These are phyloP conservation scores for Pantala flavescens DNA, from an alignment of 1,140 invertebrate genomes.

Conservation along the genomic window DNA sequence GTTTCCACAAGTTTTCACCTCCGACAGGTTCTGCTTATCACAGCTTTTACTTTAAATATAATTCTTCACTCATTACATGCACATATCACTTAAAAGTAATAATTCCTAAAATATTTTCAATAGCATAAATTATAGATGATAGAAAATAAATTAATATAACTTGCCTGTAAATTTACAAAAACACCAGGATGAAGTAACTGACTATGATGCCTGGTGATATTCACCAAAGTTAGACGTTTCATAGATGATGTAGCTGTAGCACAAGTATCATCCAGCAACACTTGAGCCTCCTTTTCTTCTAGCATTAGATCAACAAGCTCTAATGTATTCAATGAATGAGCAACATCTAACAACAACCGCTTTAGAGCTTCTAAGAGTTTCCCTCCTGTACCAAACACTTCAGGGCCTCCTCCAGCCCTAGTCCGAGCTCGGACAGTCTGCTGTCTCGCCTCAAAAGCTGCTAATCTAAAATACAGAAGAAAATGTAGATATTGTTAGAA, in stretches of 20 bases:
- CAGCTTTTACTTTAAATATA: no score
- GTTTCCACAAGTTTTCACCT: no score
- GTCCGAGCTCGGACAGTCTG: neutral
- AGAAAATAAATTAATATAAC: slow-evolving; percentile 15
- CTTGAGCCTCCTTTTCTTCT: slow-evolving; percentile 51
- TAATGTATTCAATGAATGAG: slow-evolving; percentile 47
- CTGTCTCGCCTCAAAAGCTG: neutral
- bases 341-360: slow-evolving; percentile 55
- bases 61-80: no score
- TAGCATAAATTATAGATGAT: no score
- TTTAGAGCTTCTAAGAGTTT: slow-evolving; percentile 57
- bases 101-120: no score
- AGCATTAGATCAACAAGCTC: slow-evolving; percentile 68
- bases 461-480: neutral
- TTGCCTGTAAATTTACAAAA: slow-evolving; percentile 61
- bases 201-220: slow-evolving; percentile 60
- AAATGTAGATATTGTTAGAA: no score
- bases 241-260: slow-evolving; percentile 52
- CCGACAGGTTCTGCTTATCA: no score
- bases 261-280: slow-evolving; percentile 65
- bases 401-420: slow-evolving; percentile 23
- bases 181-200: slow-evolving; percentile 65
- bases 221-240: slow-evolving; percentile 54
- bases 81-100: no score
- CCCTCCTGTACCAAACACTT: slow-evolving; percentile 64